phyloP scores from a whole-genome alignment of 64 coral and sea anemone genomes.

The Stylophora pistillata region DNA sequence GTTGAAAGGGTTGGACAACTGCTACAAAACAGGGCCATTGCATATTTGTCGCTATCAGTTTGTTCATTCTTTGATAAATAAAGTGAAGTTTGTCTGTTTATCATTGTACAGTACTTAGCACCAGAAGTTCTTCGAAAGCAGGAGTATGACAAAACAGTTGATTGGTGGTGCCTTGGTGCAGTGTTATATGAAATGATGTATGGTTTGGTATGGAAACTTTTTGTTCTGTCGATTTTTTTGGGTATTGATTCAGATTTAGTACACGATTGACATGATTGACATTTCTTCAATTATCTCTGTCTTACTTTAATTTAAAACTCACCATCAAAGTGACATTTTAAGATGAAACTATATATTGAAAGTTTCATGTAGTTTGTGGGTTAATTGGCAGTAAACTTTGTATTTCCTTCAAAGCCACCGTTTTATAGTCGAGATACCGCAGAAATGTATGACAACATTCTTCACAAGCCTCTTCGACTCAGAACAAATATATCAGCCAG shows the following conservation, averaged over 20 bases:
- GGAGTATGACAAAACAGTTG: conserved; percentile 97
- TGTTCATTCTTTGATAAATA: neutral
- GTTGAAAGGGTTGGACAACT: no score
- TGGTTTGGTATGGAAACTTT: conserved; percentile 83
- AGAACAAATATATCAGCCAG: conserved; percentile 96
- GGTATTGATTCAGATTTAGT: neutral
- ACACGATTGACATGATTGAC: neutral
- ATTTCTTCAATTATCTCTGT: no score
- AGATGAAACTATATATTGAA: no score
- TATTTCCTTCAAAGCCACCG: conserved; percentile 69
- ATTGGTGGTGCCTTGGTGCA: conserved; percentile 99
- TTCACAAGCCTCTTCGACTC: conserved; percentile 93
- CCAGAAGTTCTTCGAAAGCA: conserved; percentile 98
- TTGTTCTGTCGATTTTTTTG: neutral
- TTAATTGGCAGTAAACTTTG: neutral
- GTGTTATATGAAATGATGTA: conserved; percentile 99
- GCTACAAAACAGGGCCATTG: neutral
- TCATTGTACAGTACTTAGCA: conserved; percentile 77
- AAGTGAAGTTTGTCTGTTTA: neutral
- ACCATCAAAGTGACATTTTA: no score
- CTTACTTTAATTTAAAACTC: no score
- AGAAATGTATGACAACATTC: conserved; percentile 99
- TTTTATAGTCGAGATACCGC: conserved; percentile 99
- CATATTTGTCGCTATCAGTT: neutral
- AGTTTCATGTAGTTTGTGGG: no score